Percentiles rank a stretch among this genome's conserved stretches.
Evolutionary conservation across 2,888 invertebrate species (phyloP).

Genomic region (Anorthoa munda): DNA sequence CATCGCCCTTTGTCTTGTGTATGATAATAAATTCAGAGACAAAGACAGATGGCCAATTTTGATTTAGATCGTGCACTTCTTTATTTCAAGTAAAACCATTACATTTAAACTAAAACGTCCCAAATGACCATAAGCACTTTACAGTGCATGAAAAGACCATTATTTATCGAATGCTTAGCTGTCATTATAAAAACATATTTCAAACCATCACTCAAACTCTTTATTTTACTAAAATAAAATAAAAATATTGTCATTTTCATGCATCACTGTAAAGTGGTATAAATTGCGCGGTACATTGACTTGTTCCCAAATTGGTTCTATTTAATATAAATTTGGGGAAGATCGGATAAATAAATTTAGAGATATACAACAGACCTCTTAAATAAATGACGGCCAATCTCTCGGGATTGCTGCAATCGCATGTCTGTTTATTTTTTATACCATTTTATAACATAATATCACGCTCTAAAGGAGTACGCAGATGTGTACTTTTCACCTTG

Average conservation of each 20-base stretch:
- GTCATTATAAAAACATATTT: constrained; percentile 3
- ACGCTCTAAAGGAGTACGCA: too few relatives aligned
- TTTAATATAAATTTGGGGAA: too few relatives aligned
- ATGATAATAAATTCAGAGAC: not conserved
- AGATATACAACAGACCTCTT: too few relatives aligned
- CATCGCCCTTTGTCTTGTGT: not conserved
- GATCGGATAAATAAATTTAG: too few relatives aligned
- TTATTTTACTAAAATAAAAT: not conserved
- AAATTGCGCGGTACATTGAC: not conserved
- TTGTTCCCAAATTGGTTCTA: too few relatives aligned
- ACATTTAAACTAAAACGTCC: not conserved
- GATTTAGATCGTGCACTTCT: not conserved
- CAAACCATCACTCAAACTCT: constrained; percentile 1
- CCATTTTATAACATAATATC: too few relatives aligned
- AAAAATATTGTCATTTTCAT: not conserved
- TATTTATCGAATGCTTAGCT: constrained; percentile 13
- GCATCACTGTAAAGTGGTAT: constrained; percentile 2
- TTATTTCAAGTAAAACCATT: not conserved
- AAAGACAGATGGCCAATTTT: not conserved
- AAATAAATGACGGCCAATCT: too few relatives aligned
- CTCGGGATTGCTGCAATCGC: too few relatives aligned
- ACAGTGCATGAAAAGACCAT: not conserved
- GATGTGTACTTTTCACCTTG: too few relatives aligned
- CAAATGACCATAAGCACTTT: not conserved
- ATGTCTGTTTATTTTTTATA: too few relatives aligned